Percentiles rank a stretch among this genome's conserved stretches.
Conservation (phyloP, 1,140 invertebrate genomes). For the Apis florea region DNA sequence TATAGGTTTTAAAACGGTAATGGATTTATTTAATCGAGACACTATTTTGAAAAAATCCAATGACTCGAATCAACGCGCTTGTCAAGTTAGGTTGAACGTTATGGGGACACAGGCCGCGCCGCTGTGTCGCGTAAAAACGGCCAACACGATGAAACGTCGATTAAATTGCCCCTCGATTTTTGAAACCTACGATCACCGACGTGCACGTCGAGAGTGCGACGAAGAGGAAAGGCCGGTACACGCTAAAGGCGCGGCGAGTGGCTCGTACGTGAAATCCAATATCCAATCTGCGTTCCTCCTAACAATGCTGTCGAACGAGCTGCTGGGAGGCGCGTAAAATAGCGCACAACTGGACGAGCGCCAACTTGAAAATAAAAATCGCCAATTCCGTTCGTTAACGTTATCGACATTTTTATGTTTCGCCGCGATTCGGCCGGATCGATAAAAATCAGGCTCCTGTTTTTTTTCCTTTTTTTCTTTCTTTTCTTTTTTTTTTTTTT, state of each 20-base stretch:
- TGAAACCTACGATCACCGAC: not conserved
- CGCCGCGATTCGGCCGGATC: conserved; percentile 30
- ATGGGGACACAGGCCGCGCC: not conserved
- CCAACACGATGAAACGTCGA: conserved; percentile 1
- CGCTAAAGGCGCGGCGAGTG: conserved; percentile 23
- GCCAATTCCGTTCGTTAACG: conserved; percentile 67
- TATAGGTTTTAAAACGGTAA: too few species aligned
- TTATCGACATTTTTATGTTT: conserved; percentile 65
- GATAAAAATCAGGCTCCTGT: conserved; percentile 50
- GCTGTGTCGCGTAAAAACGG: not conserved
- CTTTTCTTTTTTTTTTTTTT: too few species aligned
- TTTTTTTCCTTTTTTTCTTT: not conserved
- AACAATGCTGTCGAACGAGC: conserved; percentile 63
- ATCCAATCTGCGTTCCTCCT: conserved; percentile 65
- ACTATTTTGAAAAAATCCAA: too few species aligned
- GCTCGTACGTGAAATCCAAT: conserved; percentile 60
- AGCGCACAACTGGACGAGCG: conserved; percentile 61
- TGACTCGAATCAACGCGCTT: not conserved
- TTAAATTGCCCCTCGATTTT: conserved; percentile 27
- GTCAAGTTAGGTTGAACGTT: not conserved
- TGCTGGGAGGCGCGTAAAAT: conserved; percentile 58
- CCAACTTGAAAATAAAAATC: conserved; percentile 67
- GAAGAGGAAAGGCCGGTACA: not conserved
- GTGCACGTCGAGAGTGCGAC: not conserved
- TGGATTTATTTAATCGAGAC: not conserved